Conservation (phyloP, 2,113 vertebrate genomes). For the Syngnathus scovelli region DNA sequence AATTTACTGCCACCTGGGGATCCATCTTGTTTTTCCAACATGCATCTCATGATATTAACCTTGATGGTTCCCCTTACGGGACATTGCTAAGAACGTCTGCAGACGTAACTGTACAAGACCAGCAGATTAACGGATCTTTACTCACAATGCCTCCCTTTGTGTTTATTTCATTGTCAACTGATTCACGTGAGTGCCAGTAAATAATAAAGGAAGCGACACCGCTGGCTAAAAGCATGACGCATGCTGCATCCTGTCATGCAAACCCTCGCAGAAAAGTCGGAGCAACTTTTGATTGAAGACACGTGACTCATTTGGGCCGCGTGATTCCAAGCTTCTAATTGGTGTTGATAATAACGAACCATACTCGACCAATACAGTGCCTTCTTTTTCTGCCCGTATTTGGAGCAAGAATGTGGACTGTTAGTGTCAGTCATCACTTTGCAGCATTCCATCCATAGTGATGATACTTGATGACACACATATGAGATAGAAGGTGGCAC, state of each 20-base stretch:
- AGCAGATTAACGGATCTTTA: conserved; percentile 13
- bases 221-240: conserved; percentile 18
- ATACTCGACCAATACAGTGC: fast-evolving
- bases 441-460: background rate
- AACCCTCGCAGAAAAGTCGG: conserved; percentile 2
- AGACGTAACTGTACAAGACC: conserved; percentile 6
- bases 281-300: background rate
- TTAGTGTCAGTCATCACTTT: background rate
- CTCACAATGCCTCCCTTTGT: conserved; percentile 6
- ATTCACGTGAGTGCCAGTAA: background rate
- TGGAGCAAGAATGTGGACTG: background rate
- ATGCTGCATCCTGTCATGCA: conserved; percentile 21
- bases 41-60: conserved; percentile 32
- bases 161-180: background rate
- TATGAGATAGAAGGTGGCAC: background rate
- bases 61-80: conserved; percentile 4
- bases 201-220: background rate
- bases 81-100: conserved; percentile 26
- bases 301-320: background rate
- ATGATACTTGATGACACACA: background rate
- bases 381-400: background rate
- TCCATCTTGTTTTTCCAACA: conserved; percentile 32
- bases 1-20: background rate
- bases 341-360: background rate
- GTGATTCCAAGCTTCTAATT: background rate